Conservation (phyloP, 2,888 invertebrate species). For the Teleiodes luculella region DNA sequence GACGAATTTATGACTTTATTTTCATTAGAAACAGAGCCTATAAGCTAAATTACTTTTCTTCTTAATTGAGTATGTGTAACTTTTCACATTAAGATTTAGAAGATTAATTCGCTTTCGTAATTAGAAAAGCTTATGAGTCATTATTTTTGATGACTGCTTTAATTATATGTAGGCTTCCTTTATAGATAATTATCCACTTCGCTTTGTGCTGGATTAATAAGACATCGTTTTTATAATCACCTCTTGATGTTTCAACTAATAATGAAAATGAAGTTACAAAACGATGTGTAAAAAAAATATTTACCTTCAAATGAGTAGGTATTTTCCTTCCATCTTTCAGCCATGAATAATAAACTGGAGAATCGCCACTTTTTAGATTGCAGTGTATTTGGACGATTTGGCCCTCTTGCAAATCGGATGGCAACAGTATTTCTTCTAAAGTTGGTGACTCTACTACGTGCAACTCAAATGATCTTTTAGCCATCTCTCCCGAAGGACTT, state of each 20-base stretch:
- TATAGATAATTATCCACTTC: too few relatives aligned
- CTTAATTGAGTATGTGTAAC: neutral
- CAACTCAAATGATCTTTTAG: slow-evolving; percentile 84
- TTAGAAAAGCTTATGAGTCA: too few relatives aligned
- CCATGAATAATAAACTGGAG: slow-evolving; percentile 85
- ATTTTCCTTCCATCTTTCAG: slow-evolving; percentile 83
- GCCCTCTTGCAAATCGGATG: slow-evolving; percentile 88
- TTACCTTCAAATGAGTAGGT: slow-evolving; percentile 81
- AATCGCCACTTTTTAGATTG: slow-evolving; percentile 85
- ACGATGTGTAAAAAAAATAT: too few relatives aligned
- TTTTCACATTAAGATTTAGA: neutral
- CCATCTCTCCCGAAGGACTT: slow-evolving; percentile 87
- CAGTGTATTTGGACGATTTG: slow-evolving; percentile 91
- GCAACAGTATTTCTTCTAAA: slow-evolving; percentile 89
- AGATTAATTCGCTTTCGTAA: neutral
- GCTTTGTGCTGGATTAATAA: too few relatives aligned
- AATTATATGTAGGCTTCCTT: too few relatives aligned
- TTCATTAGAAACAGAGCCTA: neutral
- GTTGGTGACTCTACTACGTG: slow-evolving; percentile 86
- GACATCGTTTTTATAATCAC: too few relatives aligned
- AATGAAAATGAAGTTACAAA: too few relatives aligned
- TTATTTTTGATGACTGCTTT: too few relatives aligned
- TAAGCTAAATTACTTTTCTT: neutral
- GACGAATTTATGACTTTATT: neutral
- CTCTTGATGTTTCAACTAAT: too few relatives aligned